phyloP scores from a whole-genome alignment of 2,888 invertebrate species.

The Tholera decimalis region DNA sequence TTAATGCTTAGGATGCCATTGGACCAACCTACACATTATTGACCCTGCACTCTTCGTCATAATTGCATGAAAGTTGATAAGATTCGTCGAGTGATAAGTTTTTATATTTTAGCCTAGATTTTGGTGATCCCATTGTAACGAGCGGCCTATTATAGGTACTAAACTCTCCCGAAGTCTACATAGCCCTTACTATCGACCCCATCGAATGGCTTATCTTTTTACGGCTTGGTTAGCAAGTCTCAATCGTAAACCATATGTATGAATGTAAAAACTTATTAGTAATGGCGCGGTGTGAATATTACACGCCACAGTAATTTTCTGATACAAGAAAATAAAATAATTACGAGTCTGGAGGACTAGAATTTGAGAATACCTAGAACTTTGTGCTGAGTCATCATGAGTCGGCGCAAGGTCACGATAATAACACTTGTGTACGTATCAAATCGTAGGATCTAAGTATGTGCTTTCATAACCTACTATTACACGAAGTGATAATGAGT shows the following conservation, averaged over 20 bases:
- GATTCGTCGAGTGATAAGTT: too few relatives aligned
- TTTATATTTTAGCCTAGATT: too few relatives aligned
- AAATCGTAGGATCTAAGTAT: conserved; percentile 3
- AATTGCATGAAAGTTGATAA: too few relatives aligned
- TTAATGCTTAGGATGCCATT: too few relatives aligned
- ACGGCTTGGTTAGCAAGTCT: neutral
- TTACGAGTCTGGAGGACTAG: neutral
- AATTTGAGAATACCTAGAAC: conserved; percentile 3
- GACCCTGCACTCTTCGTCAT: too few relatives aligned
- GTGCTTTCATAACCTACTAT: conserved; percentile 10
- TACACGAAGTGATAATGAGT: conserved; percentile 32
- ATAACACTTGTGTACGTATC: conserved; percentile 16
- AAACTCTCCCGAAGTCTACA: too few relatives aligned
- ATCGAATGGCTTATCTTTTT: neutral
- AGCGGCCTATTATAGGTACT: too few relatives aligned
- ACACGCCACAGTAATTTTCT: neutral
- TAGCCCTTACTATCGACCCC: neutral
- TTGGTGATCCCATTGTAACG: too few relatives aligned
- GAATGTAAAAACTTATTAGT: neutral
- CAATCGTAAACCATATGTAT: neutral
- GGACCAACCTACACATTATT: too few relatives aligned
- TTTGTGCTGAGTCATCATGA: conserved; percentile 34
- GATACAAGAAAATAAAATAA: neutral
- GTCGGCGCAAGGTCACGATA: conserved; percentile 31
- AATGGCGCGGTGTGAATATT: neutral